Conservation (phyloP, 2,888 invertebrate genomes). For the Steinernema hermaphroditum region DNA sequence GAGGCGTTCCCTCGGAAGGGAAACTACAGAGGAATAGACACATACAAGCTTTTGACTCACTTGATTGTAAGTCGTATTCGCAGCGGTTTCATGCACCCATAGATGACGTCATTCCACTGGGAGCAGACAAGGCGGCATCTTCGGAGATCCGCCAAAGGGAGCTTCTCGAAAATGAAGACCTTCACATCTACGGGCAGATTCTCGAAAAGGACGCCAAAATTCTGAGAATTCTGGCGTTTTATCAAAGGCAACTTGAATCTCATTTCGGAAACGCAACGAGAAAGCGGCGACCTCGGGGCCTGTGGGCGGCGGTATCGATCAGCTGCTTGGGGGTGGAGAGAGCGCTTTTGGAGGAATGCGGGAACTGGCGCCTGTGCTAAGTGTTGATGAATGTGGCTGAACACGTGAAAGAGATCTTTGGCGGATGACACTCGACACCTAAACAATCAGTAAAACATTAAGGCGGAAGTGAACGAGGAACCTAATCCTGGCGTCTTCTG, state of each 20-base stretch:
- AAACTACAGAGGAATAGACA: no score
- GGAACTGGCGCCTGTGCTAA: not conserved
- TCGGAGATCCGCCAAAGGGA: not conserved
- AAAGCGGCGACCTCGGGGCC: not conserved
- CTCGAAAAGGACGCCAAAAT: not conserved
- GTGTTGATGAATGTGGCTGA: not conserved
- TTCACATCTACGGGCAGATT: not conserved
- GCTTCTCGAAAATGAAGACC: not conserved
- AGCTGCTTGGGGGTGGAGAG: not conserved
- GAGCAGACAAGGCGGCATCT: not conserved
- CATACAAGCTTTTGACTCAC: no score
- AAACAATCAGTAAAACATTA: not conserved
- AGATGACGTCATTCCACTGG: constrained; percentile 3
- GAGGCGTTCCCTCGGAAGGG: not conserved
- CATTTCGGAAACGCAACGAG: not conserved
- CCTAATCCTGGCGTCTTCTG: not conserved
- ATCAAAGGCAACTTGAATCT: not conserved
- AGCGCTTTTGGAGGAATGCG: not conserved
- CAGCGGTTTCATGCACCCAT: not conserved
- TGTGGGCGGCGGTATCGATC: not conserved
- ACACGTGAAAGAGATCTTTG: not conserved
- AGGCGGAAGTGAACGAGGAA: no score
- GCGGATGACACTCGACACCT: not conserved
- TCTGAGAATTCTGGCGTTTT: not conserved
- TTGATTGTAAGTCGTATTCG: not conserved